Percentiles rank a stretch among this genome's conserved stretches.
phyloP scores from a whole-genome alignment of 1,140 invertebrate genomes.

The Drosophila littoralis region DNA sequence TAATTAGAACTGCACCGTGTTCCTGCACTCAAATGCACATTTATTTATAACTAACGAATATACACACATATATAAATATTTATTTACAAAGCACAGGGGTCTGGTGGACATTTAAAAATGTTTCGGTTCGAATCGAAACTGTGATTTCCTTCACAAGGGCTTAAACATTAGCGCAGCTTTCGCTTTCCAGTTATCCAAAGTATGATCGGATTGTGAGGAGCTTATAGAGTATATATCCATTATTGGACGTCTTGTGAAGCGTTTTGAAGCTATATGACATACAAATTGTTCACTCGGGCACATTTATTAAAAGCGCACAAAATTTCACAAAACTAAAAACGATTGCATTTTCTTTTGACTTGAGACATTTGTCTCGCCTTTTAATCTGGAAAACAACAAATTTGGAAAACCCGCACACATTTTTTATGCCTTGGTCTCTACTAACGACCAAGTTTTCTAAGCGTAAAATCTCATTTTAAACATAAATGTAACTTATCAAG shows the following conservation, averaged over 20 bases:
- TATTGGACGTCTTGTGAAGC: constrained; percentile 7
- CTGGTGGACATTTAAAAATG: constrained; percentile 26
- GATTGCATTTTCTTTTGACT: constrained; percentile 53
- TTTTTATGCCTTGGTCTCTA: constrained; percentile 6
- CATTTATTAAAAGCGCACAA: constrained; percentile 69
- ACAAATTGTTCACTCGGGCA: constrained; percentile 38
- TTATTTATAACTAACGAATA: constrained; percentile 42
- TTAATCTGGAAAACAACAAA: constrained; percentile 65
- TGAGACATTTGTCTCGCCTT: constrained; percentile 35
- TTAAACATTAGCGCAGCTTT: neutral
- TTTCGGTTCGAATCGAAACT: constrained; percentile 28
- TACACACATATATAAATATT: constrained; percentile 26
- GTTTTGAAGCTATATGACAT: constrained; percentile 23
- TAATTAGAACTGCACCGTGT: constrained; percentile 62
- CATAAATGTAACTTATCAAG: constrained; percentile 24
- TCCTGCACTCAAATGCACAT: constrained; percentile 67
- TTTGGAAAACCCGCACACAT: constrained; percentile 43
- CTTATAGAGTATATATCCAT: constrained; percentile 16
- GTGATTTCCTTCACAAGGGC: constrained; percentile 29
- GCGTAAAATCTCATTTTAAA: constrained; percentile 65
- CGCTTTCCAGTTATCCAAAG: neutral
- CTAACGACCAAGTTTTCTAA: constrained; percentile 40
- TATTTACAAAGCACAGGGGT: constrained; percentile 39
- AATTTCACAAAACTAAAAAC: constrained; percentile 46
- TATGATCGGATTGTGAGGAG: neutral